These are phyloP conservation scores for Danaus melanippus DNA, from an alignment of 1,140 invertebrate species.

Conservation along the genomic window DNA sequence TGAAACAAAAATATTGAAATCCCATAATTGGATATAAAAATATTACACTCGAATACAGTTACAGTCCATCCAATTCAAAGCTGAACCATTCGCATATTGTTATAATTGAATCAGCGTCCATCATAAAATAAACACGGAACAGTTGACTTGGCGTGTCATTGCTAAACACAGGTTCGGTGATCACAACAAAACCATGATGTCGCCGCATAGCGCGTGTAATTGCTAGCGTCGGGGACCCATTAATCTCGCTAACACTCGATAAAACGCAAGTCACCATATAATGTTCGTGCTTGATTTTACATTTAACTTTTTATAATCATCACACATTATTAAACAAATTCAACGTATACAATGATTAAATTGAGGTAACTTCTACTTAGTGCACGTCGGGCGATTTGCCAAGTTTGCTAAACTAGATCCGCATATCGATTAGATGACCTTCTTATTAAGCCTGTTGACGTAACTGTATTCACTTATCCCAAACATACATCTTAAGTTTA, in stretches of 20 bases:
- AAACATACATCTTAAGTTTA: too few relatives aligned
- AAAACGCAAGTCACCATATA: conserved; percentile 64
- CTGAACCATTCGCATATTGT: conserved; percentile 6
- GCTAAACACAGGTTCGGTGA: conserved; percentile 40
- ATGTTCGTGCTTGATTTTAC: conserved; percentile 40
- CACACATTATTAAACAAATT: conserved; percentile 30
- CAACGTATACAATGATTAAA: conserved; percentile 30
- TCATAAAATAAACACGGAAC: conserved; percentile 17
- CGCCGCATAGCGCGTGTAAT: conserved; percentile 68
- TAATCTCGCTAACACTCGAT: conserved; percentile 67
- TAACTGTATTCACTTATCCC: conserved; percentile 11
- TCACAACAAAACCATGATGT: conserved; percentile 51
- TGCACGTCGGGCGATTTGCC: conserved; percentile 28
- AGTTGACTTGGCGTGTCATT: conserved; percentile 41
- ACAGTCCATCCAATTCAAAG: conserved; percentile 5
- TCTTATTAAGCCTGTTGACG: conserved; percentile 31
- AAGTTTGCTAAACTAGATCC: conserved; percentile 31
- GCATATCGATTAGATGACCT: conserved; percentile 32
- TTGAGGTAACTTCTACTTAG: conserved; percentile 32
- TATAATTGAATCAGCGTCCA: conserved; percentile 22
- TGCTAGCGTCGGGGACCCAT: conserved; percentile 54
- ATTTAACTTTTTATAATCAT: conserved; percentile 30
- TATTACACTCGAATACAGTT: too few relatives aligned
- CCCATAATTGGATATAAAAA: too few relatives aligned
- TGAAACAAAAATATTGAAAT: too few relatives aligned